A percentile compares a stretch with the other conserved stretches of the same genome.
Conservation (phyloP, 2,113 vertebrate species). For the Myotis brandtii region DNA sequence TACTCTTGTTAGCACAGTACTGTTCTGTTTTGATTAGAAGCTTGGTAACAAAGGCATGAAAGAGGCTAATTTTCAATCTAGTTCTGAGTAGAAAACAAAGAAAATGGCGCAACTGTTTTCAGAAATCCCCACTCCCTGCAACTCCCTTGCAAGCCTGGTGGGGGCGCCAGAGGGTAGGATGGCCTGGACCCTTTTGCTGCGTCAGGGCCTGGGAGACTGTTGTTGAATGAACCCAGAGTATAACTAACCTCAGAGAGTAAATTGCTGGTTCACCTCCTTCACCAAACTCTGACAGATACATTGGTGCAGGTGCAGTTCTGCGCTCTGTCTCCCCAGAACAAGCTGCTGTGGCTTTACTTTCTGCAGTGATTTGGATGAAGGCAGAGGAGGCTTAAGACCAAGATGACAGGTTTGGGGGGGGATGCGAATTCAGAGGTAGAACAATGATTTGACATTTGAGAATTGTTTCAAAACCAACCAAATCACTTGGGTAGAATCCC, state of each 20-base stretch:
- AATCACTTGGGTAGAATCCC: not conserved
- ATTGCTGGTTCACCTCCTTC: not conserved
- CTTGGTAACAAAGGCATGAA: not conserved
- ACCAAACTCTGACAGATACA: not conserved
- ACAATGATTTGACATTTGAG: not conserved
- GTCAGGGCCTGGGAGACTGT: accelerated
- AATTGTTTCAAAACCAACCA: not conserved
- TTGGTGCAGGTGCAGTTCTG: no score
- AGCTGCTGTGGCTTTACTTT: not conserved
- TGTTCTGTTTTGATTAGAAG: not conserved
- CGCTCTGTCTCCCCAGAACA: accelerated
- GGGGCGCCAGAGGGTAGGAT: not conserved
- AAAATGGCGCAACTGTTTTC: not conserved
- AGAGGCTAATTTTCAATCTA: not conserved
- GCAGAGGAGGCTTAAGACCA: not conserved
- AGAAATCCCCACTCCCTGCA: no score
- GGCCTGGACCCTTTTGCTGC: accelerated
- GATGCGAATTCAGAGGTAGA: not conserved
- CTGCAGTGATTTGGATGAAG: not conserved
- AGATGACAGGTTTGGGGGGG: no score
- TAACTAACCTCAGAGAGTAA: not conserved
- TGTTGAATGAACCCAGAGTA: no score
- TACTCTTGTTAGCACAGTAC: not conserved
- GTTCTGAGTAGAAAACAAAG: not conserved
- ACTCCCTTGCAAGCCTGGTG: no score